phyloP scores from a whole-genome alignment of 2,113 vertebrate genomes.

The Varanus komodoensis region DNA sequence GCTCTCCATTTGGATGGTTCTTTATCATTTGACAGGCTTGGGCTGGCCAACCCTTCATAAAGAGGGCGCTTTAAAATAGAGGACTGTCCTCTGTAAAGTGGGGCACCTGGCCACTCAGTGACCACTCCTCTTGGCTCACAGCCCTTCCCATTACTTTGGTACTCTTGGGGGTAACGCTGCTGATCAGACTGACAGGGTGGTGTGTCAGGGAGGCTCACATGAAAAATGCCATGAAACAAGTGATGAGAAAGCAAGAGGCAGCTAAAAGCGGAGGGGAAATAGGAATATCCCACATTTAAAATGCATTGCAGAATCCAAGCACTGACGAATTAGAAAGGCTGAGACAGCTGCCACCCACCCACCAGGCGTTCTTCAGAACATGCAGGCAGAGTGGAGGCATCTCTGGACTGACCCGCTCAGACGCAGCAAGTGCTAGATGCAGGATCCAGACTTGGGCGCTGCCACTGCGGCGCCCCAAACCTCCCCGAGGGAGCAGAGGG shows the following conservation, averaged over 20 bases:
- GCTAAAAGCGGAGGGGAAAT: background rate
- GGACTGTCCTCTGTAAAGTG: too few species aligned
- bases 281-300: background rate
- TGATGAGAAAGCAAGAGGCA: background rate
- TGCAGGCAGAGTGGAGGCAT: background rate
- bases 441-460: background rate
- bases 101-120: too few species aligned
- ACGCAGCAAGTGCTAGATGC: too few species aligned
- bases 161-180: background rate
- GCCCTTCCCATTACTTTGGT: too few species aligned
- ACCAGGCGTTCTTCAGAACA: background rate
- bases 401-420: background rate
- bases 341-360: background rate
- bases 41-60: too few species aligned
- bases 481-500: background rate
- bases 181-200: too few species aligned
- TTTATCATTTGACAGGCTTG: too few species aligned
- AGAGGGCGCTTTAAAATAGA: too few species aligned
- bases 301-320: background rate
- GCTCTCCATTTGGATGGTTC: too few species aligned
- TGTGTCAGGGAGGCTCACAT: background rate
- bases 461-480: background rate
- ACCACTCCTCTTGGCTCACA: background rate
- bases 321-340: background rate
- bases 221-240: background rate